Evolutionary conservation across 2,797 vertebrate species (phyloP).

Genomic region (Clarias pachynema): DNA sequence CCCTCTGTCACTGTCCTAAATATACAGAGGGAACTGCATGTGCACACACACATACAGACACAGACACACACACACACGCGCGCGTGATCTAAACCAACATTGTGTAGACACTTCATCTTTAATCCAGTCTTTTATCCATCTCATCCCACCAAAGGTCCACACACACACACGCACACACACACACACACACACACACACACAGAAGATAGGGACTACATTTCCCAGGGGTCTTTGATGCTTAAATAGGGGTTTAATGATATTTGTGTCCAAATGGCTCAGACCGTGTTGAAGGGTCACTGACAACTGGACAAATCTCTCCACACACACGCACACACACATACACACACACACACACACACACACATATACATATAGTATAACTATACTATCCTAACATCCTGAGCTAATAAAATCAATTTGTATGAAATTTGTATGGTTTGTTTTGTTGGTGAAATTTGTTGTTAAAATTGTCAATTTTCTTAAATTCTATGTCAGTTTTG

Average conservation of each 20-base stretch:
- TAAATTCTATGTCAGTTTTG: neutral
- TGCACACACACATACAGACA: conserved; percentile 28
- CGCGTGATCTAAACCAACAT: conserved; percentile 21
- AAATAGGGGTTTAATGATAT: conserved; percentile 48
- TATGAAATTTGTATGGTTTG: neutral
- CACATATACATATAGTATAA: neutral
- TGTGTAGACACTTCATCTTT: conserved; percentile 53
- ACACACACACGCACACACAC: conserved; percentile 36
- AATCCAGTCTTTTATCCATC: conserved; percentile 58
- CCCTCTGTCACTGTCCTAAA: conserved; percentile 54
- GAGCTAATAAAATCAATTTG: neutral
- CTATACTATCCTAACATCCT: neutral
- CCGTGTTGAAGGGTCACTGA: conserved; percentile 19
- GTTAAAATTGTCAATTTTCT: neutral
- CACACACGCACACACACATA: neutral
- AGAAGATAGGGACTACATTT: conserved; percentile 45
- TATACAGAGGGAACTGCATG: conserved; percentile 32
- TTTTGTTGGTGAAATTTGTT: neutral
- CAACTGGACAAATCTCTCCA: neutral
- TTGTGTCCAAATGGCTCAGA: conserved; percentile 36
- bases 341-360: neutral
- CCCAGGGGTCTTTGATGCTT: conserved; percentile 44
- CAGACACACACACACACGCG: neutral
- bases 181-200: conserved; percentile 4
- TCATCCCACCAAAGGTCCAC: conserved; percentile 40